These are phyloP conservation scores for Eupeodes corollae DNA, from an alignment of 1,140 invertebrate species.

Conservation along the genomic window DNA sequence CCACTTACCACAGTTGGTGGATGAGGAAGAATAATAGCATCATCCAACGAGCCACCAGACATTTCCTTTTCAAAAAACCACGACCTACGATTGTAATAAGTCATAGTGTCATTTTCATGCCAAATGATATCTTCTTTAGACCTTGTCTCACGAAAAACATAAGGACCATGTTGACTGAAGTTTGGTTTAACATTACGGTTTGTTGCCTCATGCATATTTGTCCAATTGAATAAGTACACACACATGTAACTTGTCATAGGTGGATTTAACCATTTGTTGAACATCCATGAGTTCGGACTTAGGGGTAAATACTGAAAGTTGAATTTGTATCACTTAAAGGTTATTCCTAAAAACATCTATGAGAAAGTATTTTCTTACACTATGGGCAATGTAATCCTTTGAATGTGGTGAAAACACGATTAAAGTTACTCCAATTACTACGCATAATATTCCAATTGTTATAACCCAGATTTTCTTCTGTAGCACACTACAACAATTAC, in stretches of 20 bases:
- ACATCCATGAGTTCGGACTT: slow-evolving; percentile 47
- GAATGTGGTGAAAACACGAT: too few relatives aligned
- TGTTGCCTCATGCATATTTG: slow-evolving; percentile 51
- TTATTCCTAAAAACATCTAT: background rate
- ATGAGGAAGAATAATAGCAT: slow-evolving; percentile 67
- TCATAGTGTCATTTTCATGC: slow-evolving; percentile 64
- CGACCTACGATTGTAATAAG: slow-evolving; percentile 58
- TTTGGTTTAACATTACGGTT: slow-evolving; percentile 44
- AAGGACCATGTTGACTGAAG: slow-evolving; percentile 52
- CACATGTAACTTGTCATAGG: slow-evolving; percentile 62
- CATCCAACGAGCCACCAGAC: slow-evolving; percentile 59
- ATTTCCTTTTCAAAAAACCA: slow-evolving; percentile 60
- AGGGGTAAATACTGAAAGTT: slow-evolving; percentile 45
- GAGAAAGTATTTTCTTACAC: too few relatives aligned
- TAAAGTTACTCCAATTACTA: too few relatives aligned
- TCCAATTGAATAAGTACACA: slow-evolving; percentile 72
- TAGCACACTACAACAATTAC: too few relatives aligned
- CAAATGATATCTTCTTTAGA: slow-evolving; percentile 49
- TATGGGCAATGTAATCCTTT: too few relatives aligned
- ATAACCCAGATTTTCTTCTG: too few relatives aligned
- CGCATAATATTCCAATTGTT: too few relatives aligned
- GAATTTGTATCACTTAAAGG: background rate
- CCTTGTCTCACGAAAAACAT: slow-evolving; percentile 46
- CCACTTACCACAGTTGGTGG: slow-evolving; percentile 58
- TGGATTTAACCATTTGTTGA: slow-evolving; percentile 55